phyloP scores from a whole-genome alignment of 2,113 vertebrate species.

The Odocoileus hemionus region DNA sequence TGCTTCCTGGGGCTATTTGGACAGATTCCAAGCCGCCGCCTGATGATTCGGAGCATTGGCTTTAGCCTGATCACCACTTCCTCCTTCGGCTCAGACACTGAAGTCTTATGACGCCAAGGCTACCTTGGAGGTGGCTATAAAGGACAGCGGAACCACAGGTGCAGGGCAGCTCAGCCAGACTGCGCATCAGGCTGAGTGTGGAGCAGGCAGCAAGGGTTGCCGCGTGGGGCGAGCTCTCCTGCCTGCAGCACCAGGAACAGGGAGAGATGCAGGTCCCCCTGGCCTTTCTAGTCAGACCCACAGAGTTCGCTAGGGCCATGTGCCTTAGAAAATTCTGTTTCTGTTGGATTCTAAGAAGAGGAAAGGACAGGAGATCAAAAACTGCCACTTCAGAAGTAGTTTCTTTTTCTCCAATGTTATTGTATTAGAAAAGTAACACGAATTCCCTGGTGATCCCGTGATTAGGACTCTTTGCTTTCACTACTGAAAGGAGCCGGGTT shows the following conservation, averaged over 20 bases:
- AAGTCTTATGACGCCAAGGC: neutral
- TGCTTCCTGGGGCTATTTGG: slow-evolving; percentile 64
- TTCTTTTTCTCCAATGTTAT: neutral
- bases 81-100: slow-evolving; percentile 12
- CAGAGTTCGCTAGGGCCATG: neutral
- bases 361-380: neutral
- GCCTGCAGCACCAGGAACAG: neutral
- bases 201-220: neutral
- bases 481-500: neutral
- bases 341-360: neutral
- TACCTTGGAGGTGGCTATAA: neutral
- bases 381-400: neutral
- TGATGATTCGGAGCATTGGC: neutral
- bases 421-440: neutral
- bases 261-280: neutral
- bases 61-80: slow-evolving; percentile 46
- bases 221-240: rapidly evolving
- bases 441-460: neutral
- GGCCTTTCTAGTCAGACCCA: neutral
- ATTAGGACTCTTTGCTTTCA: neutral
- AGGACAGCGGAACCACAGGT: neutral
- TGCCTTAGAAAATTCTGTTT: neutral
- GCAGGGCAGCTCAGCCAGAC: neutral
- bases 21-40: neutral
- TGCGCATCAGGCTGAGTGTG: neutral